A percentile compares a stretch with the other conserved stretches of the same genome.
Evolutionary conservation across 2,113 vertebrate genomes (phyloP).

Genomic region (Nycticorax nycticorax): DNA sequence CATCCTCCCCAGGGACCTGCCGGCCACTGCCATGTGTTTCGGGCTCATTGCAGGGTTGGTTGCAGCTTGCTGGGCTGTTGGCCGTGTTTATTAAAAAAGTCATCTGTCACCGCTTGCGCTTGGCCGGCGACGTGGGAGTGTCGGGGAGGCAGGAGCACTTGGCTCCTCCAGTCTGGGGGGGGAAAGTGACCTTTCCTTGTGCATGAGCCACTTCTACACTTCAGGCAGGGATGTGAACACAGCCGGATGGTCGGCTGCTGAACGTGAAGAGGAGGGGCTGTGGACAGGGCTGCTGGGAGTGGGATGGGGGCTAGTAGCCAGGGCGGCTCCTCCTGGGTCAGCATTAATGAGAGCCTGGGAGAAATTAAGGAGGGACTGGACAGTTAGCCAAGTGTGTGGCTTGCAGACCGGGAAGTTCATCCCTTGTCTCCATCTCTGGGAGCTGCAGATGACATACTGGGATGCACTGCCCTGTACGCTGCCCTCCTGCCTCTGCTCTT

Average conservation of each 20-base stretch:
- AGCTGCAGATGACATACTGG: neutral
- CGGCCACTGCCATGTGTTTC: neutral
- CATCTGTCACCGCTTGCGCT: neutral
- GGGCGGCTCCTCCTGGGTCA: neutral
- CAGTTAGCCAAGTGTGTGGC: neutral
- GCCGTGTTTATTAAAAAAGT: neutral
- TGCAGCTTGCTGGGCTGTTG: neutral
- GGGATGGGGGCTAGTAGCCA: neutral
- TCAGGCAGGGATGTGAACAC: neutral
- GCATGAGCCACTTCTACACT: neutral
- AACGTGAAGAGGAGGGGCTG: neutral
- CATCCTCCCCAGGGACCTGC: neutral
- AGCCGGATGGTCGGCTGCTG: neutral
- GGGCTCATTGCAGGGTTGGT: neutral
- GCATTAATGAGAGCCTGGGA: neutral
- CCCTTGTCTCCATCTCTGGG: neutral
- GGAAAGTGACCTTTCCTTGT: neutral
- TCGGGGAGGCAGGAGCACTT: neutral
- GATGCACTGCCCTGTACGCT: fast-evolving
- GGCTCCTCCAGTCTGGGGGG: neutral
- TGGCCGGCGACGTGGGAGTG: neutral
- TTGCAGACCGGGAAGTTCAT: neutral
- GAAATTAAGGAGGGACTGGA: neutral
- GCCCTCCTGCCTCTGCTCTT: neutral
- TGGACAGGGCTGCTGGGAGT: neutral